Evolutionary conservation across 2,797 vertebrate species (phyloP), one percentile per base, ranked within the genome.

Genomic region (Florisuga fusca): DNA sequence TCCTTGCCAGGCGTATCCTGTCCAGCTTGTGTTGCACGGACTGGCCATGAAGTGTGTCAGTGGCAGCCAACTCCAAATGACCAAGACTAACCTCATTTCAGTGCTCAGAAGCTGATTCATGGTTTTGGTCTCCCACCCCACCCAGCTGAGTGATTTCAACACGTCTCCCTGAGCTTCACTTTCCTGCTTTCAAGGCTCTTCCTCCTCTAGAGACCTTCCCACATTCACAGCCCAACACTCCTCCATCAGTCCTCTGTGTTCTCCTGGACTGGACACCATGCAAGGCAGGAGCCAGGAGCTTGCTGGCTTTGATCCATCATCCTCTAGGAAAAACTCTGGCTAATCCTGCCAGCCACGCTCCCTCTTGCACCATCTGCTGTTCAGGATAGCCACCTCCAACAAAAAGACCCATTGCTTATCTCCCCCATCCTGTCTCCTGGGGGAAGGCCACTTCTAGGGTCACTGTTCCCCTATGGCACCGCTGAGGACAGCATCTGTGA

Each of bases 291-390:
- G 93, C 94, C 91, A 96, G 90, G 58, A 96, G 62, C 63, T 86
- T 4, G 2, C n/a, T 94, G 90, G 91, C 91, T 84, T 95, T 76
- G 83, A 63, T 90, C 79, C 66, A 55, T 51, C 77, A 88, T 84
- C 66, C 86, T 93, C 93, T 88, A 95, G 85, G 93, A 94, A 95
- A 93, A 96, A 80, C 7, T 22, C 58, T 88, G 79, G 76, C 88
- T 84, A 77, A 81, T 90, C 20, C 83, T 91, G 83, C 55, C 8
- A 17, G 74, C 82, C 87, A 3, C 62, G 27, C 46, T 88, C 78
- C 62, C 69, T 88, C 83, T 86, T 91, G 93, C 90, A 86, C 90
- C 15, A 31, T 82, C 91, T 91, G 87, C 90, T 2, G 31, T 76
- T 80, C 81, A 29, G 7, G n/a, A 68, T 4, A 45, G 84, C 77